A percentile compares a stretch with the other conserved stretches of the same genome.
phyloP scores from a whole-genome alignment of 2,113 vertebrate species.

The Microcebus jonahi region DNA sequence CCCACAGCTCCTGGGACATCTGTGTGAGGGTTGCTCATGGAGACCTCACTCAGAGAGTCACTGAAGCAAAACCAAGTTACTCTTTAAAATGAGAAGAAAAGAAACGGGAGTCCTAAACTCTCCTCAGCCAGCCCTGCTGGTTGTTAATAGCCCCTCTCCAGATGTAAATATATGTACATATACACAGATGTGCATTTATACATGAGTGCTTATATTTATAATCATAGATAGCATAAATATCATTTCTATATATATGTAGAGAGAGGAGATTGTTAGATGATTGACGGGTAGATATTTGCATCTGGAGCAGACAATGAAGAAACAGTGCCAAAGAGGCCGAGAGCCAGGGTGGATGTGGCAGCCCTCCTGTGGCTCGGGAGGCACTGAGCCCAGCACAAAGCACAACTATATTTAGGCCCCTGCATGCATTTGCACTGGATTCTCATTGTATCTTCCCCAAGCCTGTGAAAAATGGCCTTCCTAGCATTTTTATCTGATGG shows the following conservation, averaged over 20 bases:
- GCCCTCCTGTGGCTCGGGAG: conserved; percentile 15
- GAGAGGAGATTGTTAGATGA: background rate
- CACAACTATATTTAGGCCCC: conserved; percentile 39
- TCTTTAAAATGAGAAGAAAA: conserved; percentile 15
- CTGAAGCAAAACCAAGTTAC: background rate
- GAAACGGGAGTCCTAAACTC: background rate
- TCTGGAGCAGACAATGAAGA: conserved; percentile 2
- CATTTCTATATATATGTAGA: background rate
- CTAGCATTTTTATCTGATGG: conserved; percentile 51
- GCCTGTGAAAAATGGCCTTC: conserved; percentile 23
- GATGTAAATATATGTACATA: background rate
- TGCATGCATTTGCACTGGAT: conserved; percentile 1
- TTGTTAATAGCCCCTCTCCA: background rate
- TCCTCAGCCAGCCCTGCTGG: background rate
- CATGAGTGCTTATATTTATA: background rate
- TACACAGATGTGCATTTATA: background rate
- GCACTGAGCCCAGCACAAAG: conserved; percentile 25
- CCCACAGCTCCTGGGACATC: background rate
- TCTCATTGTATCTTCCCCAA: background rate
- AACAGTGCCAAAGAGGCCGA: background rate
- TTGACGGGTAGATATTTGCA: background rate
- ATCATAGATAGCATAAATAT: background rate
- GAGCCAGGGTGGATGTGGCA: background rate
- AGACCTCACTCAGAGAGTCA: background rate
- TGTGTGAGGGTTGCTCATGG: background rate